A percentile compares a stretch with the other conserved stretches of the same genome.
Evolutionary conservation across 2,888 invertebrate genomes (phyloP).

Genomic region (Tortricodes alternella): DNA sequence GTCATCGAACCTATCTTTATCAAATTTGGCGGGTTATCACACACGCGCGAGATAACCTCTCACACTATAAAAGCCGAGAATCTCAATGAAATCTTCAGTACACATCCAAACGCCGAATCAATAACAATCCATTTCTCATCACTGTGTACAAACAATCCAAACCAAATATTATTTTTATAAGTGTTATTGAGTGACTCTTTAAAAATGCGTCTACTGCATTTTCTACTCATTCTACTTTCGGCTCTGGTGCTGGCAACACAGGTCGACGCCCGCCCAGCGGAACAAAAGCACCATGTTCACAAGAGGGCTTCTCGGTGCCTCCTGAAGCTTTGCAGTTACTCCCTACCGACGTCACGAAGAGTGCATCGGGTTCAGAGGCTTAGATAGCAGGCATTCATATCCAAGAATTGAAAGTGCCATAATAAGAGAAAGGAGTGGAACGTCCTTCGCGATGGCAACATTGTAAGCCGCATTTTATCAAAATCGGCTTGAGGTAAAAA

Average conservation of each 20-base stretch:
- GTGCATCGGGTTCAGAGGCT: slow-evolving; percentile 35
- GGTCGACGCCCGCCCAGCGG: slow-evolving; percentile 49
- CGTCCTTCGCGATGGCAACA: not conserved
- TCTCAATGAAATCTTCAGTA: slow-evolving; percentile 59
- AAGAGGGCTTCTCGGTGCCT: slow-evolving; percentile 60
- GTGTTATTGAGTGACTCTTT: not conserved
- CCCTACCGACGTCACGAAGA: slow-evolving; percentile 41
- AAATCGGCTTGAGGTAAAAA: not conserved
- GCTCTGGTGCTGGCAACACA: slow-evolving; percentile 45
- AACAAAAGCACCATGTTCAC: slow-evolving; percentile 43
- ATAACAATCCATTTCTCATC: slow-evolving; percentile 34
- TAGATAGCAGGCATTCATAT: not conserved
- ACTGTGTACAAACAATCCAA: not conserved
- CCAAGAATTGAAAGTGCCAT: not conserved
- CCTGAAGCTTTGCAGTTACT: slow-evolving; percentile 63
- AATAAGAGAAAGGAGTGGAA: not conserved
- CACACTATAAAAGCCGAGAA: slow-evolving; percentile 61
- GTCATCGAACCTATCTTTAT: slow-evolving; percentile 72
- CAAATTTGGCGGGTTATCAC: slow-evolving; percentile 70
- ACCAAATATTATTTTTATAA: not conserved
- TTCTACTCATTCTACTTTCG: slow-evolving; percentile 48
- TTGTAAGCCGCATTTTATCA: not conserved
- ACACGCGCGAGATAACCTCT: slow-evolving; percentile 75
- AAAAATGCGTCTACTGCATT: slow-evolving; percentile 65
- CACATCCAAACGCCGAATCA: slow-evolving; percentile 54